phyloP scores from a whole-genome alignment of 2,797 vertebrate genomes.

The Xerus rutilus region DNA sequence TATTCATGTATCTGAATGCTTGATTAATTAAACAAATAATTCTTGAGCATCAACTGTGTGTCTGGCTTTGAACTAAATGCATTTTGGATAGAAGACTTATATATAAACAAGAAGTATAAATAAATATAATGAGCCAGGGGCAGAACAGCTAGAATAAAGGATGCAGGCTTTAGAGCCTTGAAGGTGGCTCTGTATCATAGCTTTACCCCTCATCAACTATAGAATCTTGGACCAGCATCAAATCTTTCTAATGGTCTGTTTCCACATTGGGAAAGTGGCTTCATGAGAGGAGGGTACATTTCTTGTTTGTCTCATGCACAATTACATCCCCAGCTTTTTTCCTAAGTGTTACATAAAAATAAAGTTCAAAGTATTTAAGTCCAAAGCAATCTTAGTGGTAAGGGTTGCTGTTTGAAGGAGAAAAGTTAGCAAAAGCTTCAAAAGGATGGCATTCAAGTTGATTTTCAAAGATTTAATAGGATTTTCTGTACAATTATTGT shows the following conservation, averaged over 20 bases:
- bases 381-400: not conserved
- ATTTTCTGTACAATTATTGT: not conserved
- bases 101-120: not conserved
- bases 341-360: not conserved
- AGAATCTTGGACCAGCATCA: not conserved
- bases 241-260: not conserved
- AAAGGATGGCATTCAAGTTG: not conserved
- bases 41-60: not conserved
- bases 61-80: not conserved
- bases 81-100: not conserved
- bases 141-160: not conserved
- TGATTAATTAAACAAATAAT: not conserved
- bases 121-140: not conserved
- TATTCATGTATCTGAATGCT: not conserved
- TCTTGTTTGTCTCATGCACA: not conserved
- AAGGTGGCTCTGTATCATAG: not conserved
- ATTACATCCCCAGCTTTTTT: not conserved
- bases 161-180: not conserved
- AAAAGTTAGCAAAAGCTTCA: not conserved
- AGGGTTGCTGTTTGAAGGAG: not conserved
- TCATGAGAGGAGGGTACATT: not conserved
- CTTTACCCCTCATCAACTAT: not conserved
- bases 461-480: not conserved
- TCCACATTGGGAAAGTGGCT: not conserved
- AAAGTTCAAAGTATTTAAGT: not conserved